Evolutionary conservation across 2,797 vertebrate genomes (phyloP).

Genomic region (Varecia variegata): DNA sequence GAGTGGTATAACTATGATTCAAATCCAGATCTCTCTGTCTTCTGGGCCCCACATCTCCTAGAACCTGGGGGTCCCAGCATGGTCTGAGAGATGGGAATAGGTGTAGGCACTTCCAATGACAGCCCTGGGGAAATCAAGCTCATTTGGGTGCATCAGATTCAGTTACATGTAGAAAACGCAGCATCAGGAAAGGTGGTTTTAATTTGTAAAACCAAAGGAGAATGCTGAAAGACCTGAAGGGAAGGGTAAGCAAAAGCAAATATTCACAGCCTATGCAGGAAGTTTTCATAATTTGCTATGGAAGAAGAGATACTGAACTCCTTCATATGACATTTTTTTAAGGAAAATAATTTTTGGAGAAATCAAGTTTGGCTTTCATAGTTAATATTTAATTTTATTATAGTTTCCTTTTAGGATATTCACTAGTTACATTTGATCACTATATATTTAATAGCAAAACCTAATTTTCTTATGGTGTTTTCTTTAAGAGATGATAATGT

Average conservation of each 20-base stretch:
- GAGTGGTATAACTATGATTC: not conserved
- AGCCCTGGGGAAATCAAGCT: not conserved
- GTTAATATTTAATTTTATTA: not conserved
- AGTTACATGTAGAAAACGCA: fast-evolving
- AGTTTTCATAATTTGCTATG: not conserved
- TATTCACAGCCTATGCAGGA: fast-evolving
- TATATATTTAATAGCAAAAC: not conserved
- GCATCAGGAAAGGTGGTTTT: not conserved
- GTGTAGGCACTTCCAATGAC: not conserved
- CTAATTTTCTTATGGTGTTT: not conserved
- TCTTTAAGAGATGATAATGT: not conserved
- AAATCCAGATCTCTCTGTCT: not conserved
- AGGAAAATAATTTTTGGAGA: not conserved
- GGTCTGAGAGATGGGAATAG: not conserved
- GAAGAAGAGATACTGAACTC: not conserved
- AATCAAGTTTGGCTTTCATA: not conserved
- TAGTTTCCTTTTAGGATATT: not conserved
- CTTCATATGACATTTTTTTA: not conserved
- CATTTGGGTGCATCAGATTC: too few species aligned
- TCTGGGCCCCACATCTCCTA: not conserved
- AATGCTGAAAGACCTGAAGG: not conserved
- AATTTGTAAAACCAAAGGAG: not conserved
- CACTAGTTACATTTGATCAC: not conserved
- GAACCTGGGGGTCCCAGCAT: not conserved
- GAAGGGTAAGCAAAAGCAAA: not conserved